phyloP scores from a whole-genome alignment of 2,888 invertebrate species.

The Mamestra brassicae region DNA sequence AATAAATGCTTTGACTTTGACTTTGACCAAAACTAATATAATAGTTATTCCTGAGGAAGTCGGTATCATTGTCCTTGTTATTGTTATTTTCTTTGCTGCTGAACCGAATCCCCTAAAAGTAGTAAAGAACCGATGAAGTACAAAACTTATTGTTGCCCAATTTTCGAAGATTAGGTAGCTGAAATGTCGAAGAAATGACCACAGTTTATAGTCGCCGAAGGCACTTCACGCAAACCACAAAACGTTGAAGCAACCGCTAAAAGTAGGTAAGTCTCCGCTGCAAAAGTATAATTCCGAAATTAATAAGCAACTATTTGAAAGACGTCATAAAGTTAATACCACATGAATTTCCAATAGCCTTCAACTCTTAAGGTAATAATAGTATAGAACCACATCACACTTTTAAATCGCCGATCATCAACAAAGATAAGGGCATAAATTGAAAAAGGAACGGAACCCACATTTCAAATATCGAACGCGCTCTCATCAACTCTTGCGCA shows the following conservation, averaged over 20 bases:
- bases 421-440: constrained; percentile 36
- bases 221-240: background rate
- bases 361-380: background rate
- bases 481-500: constrained; percentile 60
- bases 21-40: no score
- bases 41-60: no score
- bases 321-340: constrained; percentile 6
- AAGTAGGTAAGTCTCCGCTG: background rate
- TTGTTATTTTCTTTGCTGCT: no score
- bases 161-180: background rate
- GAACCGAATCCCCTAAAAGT: no score
- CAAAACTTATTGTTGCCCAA: no score
- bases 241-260: background rate
- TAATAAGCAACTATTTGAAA: constrained; percentile 6
- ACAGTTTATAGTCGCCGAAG: background rate
- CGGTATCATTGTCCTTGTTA: no score
- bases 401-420: constrained; percentile 52
- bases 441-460: constrained; percentile 58
- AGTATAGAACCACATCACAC: constrained; percentile 39
- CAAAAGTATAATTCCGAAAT: constrained; percentile 19
- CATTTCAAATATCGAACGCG: constrained; percentile 55
- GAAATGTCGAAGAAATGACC: background rate
- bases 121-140: background rate
- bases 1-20: no score
- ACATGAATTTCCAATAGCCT: constrained; percentile 20